These are phyloP conservation scores for Cladorhizidae sp. DNA, from an alignment of 37 sponge, comb jelly and placozoan genomes.

Conservation along the genomic window DNA sequence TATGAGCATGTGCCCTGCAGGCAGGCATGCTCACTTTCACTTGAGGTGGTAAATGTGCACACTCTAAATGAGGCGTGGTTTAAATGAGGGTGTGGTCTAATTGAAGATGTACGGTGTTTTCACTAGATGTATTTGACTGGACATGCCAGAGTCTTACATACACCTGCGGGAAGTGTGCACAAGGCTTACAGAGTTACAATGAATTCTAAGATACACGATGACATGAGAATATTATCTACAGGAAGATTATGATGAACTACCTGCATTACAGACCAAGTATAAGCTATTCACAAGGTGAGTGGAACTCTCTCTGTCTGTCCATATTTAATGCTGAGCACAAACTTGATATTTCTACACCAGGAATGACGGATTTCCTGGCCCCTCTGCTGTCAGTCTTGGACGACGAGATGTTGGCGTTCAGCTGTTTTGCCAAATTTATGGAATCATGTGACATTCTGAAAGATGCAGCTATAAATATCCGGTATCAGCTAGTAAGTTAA, in stretches of 20 bases:
- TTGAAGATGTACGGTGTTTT: no score
- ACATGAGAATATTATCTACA: background rate
- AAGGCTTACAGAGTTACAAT: no score
- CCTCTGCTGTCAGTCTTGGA: constrained; percentile 68
- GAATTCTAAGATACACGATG: no score
- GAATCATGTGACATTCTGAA: constrained; percentile 43
- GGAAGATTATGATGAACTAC: constrained; percentile 40
- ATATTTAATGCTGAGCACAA: background rate
- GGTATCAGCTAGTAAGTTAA: constrained; percentile 62
- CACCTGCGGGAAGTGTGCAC: no score
- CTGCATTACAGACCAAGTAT: constrained; percentile 20
- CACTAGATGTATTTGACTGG: no score
- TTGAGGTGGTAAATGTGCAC: no score
- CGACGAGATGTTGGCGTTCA: constrained; percentile 70
- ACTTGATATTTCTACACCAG: constrained; percentile 18
- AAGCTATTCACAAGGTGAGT: constrained; percentile 51
- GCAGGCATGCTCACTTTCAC: no score
- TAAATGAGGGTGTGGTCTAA: no score
- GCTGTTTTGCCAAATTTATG: constrained; percentile 74
- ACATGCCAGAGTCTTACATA: no score
- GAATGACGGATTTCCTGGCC: constrained; percentile 83
- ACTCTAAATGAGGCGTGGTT: no score
- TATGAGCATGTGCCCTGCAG: no score
- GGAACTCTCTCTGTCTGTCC: background rate
- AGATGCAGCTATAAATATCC: constrained; percentile 18